Conservation (phyloP, 1,140 invertebrate species). For the Halesus radiatus region DNA sequence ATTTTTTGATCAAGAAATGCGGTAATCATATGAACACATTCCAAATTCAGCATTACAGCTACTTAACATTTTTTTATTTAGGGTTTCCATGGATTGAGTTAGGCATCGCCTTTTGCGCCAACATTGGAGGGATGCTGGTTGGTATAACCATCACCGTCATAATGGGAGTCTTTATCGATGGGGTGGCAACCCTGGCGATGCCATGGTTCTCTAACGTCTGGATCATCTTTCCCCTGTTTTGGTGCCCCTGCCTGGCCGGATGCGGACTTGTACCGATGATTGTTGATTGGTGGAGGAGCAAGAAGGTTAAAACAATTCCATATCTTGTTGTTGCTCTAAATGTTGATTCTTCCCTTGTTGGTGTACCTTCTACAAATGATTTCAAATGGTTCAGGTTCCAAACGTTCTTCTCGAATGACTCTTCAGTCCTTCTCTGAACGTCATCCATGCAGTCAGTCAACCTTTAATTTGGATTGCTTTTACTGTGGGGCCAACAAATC, state of each 20-base stretch:
- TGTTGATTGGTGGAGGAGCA: constrained; percentile 45
- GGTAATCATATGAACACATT: too few species aligned
- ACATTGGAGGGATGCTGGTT: constrained; percentile 35
- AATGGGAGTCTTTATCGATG: constrained; percentile 40
- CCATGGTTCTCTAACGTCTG: constrained; percentile 53
- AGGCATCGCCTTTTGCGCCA: constrained; percentile 26
- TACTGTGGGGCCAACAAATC: too few species aligned
- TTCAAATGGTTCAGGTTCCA: too few species aligned
- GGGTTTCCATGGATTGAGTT: constrained; percentile 43
- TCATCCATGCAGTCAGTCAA: background rate
- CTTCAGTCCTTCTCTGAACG: background rate
- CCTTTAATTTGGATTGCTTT: too few species aligned
- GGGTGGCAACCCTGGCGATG: constrained; percentile 47
- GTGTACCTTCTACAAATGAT: too few species aligned
- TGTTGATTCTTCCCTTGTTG: too few species aligned
- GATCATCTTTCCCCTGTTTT: constrained; percentile 53
- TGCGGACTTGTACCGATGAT: constrained; percentile 39
- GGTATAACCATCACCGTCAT: constrained; percentile 2
- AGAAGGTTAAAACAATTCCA: constrained; percentile 30
- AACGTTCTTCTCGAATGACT: too few species aligned
- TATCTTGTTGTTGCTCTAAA: background rate
- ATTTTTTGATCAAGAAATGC: too few species aligned
- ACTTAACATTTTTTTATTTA: background rate
- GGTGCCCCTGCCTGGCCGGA: constrained; percentile 48
- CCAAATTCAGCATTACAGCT: too few species aligned